These are phyloP conservation scores for Dynastes hyllus DNA, from an alignment of 2,888 invertebrate species.

Conservation along the genomic window DNA sequence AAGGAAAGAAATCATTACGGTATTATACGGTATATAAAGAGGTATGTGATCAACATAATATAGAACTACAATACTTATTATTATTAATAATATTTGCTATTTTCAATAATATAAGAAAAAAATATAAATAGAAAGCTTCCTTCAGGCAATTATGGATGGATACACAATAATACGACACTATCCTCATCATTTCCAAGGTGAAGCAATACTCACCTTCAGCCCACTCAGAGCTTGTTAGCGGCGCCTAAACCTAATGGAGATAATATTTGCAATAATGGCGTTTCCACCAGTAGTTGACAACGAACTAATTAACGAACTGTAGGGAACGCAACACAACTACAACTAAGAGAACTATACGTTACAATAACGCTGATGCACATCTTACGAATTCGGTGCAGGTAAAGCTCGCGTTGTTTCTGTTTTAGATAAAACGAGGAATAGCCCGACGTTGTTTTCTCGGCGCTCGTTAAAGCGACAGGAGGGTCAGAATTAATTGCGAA, in stretches of 20 bases:
- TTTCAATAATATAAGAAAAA: too few relatives aligned
- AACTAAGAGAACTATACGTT: conserved; percentile 38
- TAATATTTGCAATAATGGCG: conserved; percentile 52
- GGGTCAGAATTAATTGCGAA: conserved; percentile 46
- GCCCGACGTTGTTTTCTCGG: conserved; percentile 8
- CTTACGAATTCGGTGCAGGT: conserved; percentile 22
- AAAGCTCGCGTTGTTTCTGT: conserved; percentile 1
- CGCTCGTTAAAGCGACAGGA: conserved; percentile 30
- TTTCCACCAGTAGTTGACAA: conserved; percentile 29
- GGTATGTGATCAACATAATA: too few relatives aligned
- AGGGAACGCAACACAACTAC: conserved; percentile 12
- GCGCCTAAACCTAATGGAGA: conserved; percentile 53
- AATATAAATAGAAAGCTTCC: too few relatives aligned
- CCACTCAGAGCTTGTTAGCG: conserved; percentile 40
- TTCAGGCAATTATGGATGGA: too few relatives aligned
- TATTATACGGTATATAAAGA: too few relatives aligned
- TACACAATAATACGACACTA: too few relatives aligned
- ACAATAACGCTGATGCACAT: conserved; percentile 43
- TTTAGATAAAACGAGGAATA: neutral
- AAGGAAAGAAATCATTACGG: too few relatives aligned
- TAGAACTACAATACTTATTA: too few relatives aligned
- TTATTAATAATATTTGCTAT: too few relatives aligned
- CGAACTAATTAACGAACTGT: conserved; percentile 54
- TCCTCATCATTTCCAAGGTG: too few relatives aligned
- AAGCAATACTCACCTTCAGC: too few relatives aligned